Evolutionary conservation across 1,140 invertebrate species (phyloP).

Genomic region (Hydropsyche tenuis): DNA sequence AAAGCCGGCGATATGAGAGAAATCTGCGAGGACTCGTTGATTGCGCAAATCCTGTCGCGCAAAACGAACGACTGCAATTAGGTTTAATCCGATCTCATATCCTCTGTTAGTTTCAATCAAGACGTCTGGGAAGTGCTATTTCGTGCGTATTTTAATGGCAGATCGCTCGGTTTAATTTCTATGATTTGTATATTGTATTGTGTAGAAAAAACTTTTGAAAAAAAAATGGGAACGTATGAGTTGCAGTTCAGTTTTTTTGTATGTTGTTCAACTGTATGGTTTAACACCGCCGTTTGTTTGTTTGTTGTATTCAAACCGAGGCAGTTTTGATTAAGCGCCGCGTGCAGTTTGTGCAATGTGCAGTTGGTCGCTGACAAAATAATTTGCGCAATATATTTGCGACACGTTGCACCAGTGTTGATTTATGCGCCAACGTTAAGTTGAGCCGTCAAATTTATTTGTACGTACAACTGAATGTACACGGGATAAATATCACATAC

Average conservation of each 20-base stretch:
- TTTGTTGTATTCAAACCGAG: constrained; percentile 10
- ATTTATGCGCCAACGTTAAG: background rate
- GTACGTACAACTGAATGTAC: background rate
- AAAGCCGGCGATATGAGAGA: background rate
- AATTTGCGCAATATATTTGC: constrained; percentile 15
- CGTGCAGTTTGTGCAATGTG: constrained; percentile 11
- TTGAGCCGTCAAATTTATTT: background rate
- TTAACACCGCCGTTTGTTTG: too few species aligned
- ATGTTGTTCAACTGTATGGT: too few species aligned
- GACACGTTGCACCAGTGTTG: constrained; percentile 8
- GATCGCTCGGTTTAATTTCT: too few species aligned
- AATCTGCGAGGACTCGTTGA: constrained; percentile 3
- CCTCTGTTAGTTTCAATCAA: too few species aligned
- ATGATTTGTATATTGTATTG: too few species aligned
- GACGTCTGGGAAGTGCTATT: too few species aligned
- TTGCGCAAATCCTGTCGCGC: background rate
- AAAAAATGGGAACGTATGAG: too few species aligned
- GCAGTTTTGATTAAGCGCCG: constrained; percentile 19
- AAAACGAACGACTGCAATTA: background rate
- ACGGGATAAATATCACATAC: too few species aligned
- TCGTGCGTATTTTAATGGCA: background rate
- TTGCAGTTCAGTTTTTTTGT: too few species aligned
- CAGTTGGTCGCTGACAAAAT: constrained; percentile 21
- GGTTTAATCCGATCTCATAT: too few species aligned
- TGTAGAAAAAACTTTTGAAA: too few species aligned